phyloP scores from a whole-genome alignment of 2,888 invertebrate genomes.

The Lepeophtheirus nordmannii region DNA sequence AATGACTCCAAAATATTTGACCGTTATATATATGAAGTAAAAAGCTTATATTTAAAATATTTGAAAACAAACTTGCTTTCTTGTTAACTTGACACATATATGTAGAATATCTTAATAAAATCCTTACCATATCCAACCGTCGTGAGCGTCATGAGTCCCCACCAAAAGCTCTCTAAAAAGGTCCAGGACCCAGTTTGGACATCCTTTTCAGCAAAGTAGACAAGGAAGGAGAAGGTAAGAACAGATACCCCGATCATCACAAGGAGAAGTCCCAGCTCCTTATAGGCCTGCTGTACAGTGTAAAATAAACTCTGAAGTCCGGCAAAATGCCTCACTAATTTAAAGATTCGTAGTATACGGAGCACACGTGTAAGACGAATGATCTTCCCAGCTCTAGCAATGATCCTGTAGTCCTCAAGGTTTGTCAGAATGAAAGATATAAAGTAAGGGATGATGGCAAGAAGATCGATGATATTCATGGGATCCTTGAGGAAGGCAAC shows the following conservation, averaged over 20 bases:
- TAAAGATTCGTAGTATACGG: constrained; percentile 21
- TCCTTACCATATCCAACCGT: constrained; percentile 17
- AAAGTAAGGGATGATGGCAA: constrained; percentile 16
- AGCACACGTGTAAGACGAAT: constrained; percentile 14
- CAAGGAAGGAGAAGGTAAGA: constrained; percentile 20
- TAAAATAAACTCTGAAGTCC: constrained; percentile 18
- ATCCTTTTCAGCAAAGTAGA: constrained; percentile 24
- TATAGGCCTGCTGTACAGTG: constrained; percentile 17
- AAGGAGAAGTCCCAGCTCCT: constrained; percentile 20
- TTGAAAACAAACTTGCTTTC: too few species aligned
- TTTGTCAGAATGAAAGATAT: constrained; percentile 14
- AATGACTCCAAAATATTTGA: too few species aligned
- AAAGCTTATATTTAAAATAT: too few species aligned
- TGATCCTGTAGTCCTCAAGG: constrained; percentile 19
- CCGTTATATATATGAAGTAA: too few species aligned
- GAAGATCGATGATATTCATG: constrained; percentile 11
- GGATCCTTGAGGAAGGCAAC: constrained; percentile 10
- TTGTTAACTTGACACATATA: too few species aligned
- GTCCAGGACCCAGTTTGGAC: constrained; percentile 7
- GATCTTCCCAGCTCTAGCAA: constrained; percentile 23
- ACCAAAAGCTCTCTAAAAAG: constrained; percentile 18
- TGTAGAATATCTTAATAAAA: too few species aligned
- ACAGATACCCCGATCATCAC: constrained; percentile 17
- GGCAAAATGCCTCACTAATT: constrained; percentile 23
- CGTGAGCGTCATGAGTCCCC: constrained; percentile 21